Evolutionary conservation across 2,888 invertebrate species (phyloP), one percentile per base, ranked within the genome.

Genomic region (Chydorus sphaericus): DNA sequence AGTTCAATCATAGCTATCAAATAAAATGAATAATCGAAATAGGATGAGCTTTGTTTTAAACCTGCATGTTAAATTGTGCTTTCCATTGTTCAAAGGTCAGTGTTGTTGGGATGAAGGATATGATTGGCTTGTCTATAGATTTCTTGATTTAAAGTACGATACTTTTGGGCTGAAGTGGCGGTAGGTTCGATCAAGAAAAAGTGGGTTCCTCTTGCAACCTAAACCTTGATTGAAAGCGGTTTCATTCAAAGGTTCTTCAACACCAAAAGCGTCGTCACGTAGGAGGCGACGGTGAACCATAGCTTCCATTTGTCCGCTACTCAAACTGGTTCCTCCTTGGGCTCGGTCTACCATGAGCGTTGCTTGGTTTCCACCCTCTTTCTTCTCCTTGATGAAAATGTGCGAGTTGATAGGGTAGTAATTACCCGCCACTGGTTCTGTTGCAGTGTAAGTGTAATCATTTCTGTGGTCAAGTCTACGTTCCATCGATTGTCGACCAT

Each of bases 271-370:
- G 62, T 86, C 85, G 63, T 86, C 85, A 48, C 75, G 72, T 3
- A 82, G 68, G 1, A 80, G 68, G 58, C 83, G 71, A 58, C 85
- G 73, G 62, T 85, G 84, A 0, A 84, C 58, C 90, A 90, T 90
- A 0, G 90, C 62, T 69, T 92, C 91, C 2, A 90, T 62, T 60
- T 79, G 72, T 0, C 91, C 91, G 65, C 85, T 80, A 0, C 70
- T 65, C 26, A 90, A 66, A 51, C 89, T 89, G 0, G 78, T 74
- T 0, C 88, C 91, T 0, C 91, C 91, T 71, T 89, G 81, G 0
- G 89, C 77, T 52, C 90, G 75, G 67, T 92, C 91, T 7, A 39
- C 39, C 14, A 57, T 16, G 14, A 57, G 18, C 18, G 39, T 48
- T 10, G 48, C 52, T n/a, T 39, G 36, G 26, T 23, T 58, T 62